Evolutionary conservation across 2,797 vertebrate species (phyloP), one percentile per base, ranked within the genome.

Genomic region (Holocentrus rufus): DNA sequence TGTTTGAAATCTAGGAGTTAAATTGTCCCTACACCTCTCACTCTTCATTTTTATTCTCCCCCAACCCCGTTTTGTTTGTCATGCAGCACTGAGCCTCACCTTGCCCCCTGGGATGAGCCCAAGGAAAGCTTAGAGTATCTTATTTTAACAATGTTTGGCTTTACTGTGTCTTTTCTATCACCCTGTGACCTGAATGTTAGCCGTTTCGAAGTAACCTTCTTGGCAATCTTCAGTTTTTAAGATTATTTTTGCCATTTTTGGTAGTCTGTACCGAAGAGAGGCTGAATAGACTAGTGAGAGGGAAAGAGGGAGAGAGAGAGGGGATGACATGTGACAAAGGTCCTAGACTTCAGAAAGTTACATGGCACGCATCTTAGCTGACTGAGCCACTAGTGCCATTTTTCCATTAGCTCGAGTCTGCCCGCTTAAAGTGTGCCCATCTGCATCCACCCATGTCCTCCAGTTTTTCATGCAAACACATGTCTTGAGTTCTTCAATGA

Each of bases 131-230:
- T 50, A 31, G 42, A 25, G 53, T 15, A 58, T 55, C 52, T 79
- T 76, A 64, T 81, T 79, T 76, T 64, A 75, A 80, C 69, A 74
- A 25, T 72, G 67, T 78, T 75, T 69, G 63, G 67, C 65, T 69
- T 74, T 62, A 65, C 52, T 53, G 62, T 82, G 68, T 67, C 70
- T 77, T 59, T 57, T 1, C 59, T 4, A 0, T 77, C 15, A 65
- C 46, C 50, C 50, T 30, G 55, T 82, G 69, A 73, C 31, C 54
- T 60, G 46, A 7, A 67, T 66, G 42, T 18, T 54, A 70, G 49
- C 55, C 0, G 1, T 74, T 62, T 78, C 50, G 63, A 72, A 78
- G 72, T 25, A 85, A 73, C 27, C 36, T 22, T 52, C 22, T 53
- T 61, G 25, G 15, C 66, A 75, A 65, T 65, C 2, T 34, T n/a